Percentiles rank a stretch among this genome's conserved stretches.
phyloP scores from a whole-genome alignment of 2,113 vertebrate genomes.

The Dromiciops gliroides region DNA sequence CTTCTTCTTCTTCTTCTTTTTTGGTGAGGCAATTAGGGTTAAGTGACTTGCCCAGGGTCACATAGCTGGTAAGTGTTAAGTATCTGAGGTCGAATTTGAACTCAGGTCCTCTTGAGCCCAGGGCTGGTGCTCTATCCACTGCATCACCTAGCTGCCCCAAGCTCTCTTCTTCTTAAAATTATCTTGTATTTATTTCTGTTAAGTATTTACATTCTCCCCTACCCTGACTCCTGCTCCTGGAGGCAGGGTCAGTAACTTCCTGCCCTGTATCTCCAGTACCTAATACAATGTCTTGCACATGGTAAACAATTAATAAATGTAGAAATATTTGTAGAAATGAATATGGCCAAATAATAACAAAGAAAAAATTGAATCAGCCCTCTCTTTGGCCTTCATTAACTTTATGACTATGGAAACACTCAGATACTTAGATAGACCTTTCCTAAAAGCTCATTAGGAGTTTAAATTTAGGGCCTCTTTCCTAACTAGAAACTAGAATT shows the following conservation, averaged over 20 bases:
- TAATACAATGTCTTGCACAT: background rate
- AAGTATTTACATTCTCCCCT: background rate
- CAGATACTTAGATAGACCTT: slow-evolving; percentile 35
- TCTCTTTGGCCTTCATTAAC: slow-evolving; percentile 43
- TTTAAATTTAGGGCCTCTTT: slow-evolving; percentile 61
- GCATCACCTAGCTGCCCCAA: no score
- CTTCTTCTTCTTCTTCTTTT: no score
- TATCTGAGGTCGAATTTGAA: no score
- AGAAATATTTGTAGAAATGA: background rate
- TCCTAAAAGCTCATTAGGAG: slow-evolving; percentile 46
- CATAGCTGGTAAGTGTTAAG: no score
- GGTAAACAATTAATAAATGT: background rate
- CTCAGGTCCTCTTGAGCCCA: no score
- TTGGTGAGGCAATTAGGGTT: no score
- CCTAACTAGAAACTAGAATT: slow-evolving; percentile 10
- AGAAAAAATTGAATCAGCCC: slow-evolving; percentile 37
- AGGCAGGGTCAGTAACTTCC: background rate
- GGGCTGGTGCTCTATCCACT: no score
- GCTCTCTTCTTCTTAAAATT: background rate
- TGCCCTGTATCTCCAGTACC: background rate
- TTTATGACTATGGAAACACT: slow-evolving; percentile 46
- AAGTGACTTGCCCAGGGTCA: no score
- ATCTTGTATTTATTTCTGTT: background rate
- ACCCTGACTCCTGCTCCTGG: background rate
- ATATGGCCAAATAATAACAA: slow-evolving; percentile 1